Evolutionary conservation across 2,113 vertebrate genomes (phyloP).

Genomic region (Protomyctophum bolini): DNA sequence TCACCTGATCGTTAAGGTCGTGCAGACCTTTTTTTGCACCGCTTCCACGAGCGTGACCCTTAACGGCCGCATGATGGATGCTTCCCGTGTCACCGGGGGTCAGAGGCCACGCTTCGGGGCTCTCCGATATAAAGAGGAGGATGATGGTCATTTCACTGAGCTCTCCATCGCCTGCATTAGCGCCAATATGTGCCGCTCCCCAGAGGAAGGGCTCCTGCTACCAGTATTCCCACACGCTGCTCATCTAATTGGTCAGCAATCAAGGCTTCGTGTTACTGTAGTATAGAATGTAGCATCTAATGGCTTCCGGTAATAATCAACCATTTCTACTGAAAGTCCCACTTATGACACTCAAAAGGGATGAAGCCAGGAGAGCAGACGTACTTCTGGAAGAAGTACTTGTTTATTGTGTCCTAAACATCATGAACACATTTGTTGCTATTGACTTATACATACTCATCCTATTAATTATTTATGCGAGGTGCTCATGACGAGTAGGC

Average conservation of each 20-base stretch:
- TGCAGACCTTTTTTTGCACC: neutral
- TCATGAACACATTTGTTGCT: no score
- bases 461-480: no score
- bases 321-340: conserved; percentile 42
- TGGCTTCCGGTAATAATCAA: conserved; percentile 38
- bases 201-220: conserved; percentile 56
- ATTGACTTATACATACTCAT: no score
- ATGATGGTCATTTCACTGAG: conserved; percentile 71
- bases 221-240: neutral
- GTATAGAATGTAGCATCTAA: conserved; percentile 45
- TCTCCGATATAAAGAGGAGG: conserved; percentile 57
- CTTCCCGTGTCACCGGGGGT: conserved; percentile 58
- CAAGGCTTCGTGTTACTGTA: conserved; percentile 53
- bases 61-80: conserved; percentile 63
- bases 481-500: no score
- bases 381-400: no score
- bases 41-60: neutral
- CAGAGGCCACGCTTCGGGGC: conserved; percentile 57
- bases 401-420: no score
- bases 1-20: neutral
- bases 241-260: conserved; percentile 40
- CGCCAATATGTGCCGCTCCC: conserved; percentile 71
- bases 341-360: conserved; percentile 8
- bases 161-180: conserved; percentile 62
- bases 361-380: neutral